phyloP scores from a whole-genome alignment of 2,797 vertebrate genomes.

The Sarcoramphus papa region DNA sequence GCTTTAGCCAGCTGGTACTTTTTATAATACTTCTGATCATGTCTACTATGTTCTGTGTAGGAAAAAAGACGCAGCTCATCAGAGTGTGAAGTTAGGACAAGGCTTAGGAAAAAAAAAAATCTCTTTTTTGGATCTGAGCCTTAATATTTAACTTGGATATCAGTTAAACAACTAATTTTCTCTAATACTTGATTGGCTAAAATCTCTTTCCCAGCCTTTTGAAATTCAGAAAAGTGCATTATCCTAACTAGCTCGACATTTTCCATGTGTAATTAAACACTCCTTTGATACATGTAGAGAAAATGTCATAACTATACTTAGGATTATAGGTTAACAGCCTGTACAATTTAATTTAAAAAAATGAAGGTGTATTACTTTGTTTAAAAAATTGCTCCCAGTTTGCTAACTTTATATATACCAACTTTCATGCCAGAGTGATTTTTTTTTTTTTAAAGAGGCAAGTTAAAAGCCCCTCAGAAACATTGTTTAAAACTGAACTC shows the following conservation, averaged over 20 bases:
- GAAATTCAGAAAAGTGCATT: slow-evolving; percentile 2
- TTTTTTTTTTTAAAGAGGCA: not conserved
- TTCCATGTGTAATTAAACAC: slow-evolving; percentile 48
- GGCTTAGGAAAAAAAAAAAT: not conserved
- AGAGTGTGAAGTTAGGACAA: not conserved
- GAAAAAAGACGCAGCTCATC: not conserved
- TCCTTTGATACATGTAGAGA: not conserved
- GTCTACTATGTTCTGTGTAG: not conserved
- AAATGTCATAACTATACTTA: slow-evolving; percentile 28
- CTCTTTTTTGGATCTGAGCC: not conserved
- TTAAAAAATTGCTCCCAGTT: slow-evolving; percentile 17
- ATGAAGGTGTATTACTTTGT: slow-evolving; percentile 11
- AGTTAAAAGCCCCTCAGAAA: not conserved
- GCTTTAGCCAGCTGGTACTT: not conserved
- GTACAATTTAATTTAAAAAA: slow-evolving; percentile 13
- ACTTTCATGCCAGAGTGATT: not conserved
- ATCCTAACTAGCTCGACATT: slow-evolving; percentile 30
- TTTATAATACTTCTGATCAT: not conserved
- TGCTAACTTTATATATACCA: slow-evolving; percentile 15
- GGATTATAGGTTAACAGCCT: slow-evolving; percentile 24
- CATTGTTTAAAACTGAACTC: not conserved
- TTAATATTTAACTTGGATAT: not conserved
- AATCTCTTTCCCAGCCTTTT: not conserved
- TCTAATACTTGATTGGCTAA: not conserved
- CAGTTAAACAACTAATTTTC: not conserved